Base-by-base conservation (phyloP, 2,113 vertebrate species). In the Strigops habroptila region DNA sequence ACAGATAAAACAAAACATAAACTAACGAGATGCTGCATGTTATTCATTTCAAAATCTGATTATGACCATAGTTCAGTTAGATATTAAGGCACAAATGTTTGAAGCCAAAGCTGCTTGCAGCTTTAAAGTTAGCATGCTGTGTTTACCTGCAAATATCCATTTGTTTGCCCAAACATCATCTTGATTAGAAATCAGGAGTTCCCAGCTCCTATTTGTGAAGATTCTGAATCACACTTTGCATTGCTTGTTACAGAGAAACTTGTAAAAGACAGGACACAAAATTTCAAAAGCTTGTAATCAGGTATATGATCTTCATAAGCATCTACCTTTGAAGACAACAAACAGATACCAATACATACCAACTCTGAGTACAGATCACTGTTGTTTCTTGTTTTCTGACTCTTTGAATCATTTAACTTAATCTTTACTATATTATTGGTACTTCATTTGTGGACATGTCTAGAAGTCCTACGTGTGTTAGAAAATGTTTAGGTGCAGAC, bases 61-160 rank as follows among this genome's bases (percentile, higher is more conserved):
- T 68, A 33, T 60, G 35, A 68, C 19, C 39, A 35, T 10, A 86
- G n/a, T 60, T 88, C 46, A 52, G 21, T 78, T 60, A 0, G 4
- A 35, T 86, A 68, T 51, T 91, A 67, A 82, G 52, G 18, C 43
- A 60, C 62, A 84, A 82, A 46, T 31, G 5, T 48, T 94, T 86
- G 80, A 91, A 93, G 79, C 12, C 60, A 88, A 77, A 67, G 28
- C 25, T 78, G 10, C 19, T 88, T 78, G 16, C 46, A 71, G 21
- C 18, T 92, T 83, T 70, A 18, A 80, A 69, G 41, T 79, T 81
- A 69, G 16, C 37, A n/a, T 74, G 64, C 25, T 81, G 25, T 82
- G 41, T 86, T 96, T 88, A 90, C 90, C 82, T 90, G 78, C 21
- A 94, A 94, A 91, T 85, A 80, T 62, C 41, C 13, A 49, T 74